A percentile compares a stretch with the other conserved stretches of the same genome.
phyloP scores from a whole-genome alignment of 2,888 invertebrate genomes.

The Hemaris fuciformis region DNA sequence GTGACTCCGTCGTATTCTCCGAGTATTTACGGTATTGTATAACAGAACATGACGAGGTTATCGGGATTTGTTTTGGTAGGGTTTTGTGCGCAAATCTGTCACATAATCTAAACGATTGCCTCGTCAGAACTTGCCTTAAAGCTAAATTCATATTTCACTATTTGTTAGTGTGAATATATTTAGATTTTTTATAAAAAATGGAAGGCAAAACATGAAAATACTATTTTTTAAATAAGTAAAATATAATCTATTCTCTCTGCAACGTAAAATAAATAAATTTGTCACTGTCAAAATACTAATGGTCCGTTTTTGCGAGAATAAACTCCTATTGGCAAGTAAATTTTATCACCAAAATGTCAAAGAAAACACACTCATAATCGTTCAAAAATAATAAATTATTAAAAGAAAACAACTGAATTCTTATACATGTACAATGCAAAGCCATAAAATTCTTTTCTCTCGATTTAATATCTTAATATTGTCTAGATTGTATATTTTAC shows the following conservation, averaged over 20 bases:
- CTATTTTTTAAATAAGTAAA: neutral
- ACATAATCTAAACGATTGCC: constrained; percentile 65
- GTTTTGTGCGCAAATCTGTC: constrained; percentile 57
- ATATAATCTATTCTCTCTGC: neutral
- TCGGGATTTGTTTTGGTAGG: constrained; percentile 52
- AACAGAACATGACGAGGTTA: constrained; percentile 67
- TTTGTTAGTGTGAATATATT: constrained; percentile 28
- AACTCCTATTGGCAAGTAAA: too few species aligned
- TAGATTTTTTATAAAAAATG: constrained; percentile 31
- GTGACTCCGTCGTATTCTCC: constrained; percentile 57
- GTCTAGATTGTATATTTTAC: too few species aligned
- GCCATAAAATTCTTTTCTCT: too few species aligned
- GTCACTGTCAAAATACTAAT: neutral
- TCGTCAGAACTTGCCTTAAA: constrained; percentile 61
- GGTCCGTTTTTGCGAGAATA: too few species aligned
- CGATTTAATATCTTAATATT: too few species aligned
- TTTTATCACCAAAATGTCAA: too few species aligned
- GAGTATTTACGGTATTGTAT: constrained; percentile 67
- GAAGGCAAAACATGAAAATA: constrained; percentile 26
- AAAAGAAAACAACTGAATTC: too few species aligned
- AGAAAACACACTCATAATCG: too few species aligned
- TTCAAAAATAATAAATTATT: too few species aligned
- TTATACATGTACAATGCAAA: too few species aligned
- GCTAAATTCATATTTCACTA: constrained; percentile 71
- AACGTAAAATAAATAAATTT: too few species aligned